Evolutionary conservation across 2,113 vertebrate genomes (phyloP).

Genomic region (Nesoenas mayeri): DNA sequence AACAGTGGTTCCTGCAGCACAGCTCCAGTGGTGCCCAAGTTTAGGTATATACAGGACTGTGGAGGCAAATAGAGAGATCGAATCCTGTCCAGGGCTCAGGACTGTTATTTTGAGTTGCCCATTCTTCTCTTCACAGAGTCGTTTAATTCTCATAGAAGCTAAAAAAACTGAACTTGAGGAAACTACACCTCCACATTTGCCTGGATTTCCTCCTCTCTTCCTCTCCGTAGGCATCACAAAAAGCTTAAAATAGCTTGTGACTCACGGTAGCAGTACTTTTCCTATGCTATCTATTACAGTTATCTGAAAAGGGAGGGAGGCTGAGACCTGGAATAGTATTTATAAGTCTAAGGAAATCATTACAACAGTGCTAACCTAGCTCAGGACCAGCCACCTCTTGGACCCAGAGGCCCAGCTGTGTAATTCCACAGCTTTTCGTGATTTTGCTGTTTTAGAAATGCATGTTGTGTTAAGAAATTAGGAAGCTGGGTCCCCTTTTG

Average conservation of each 20-base stretch:
- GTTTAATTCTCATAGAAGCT: background rate
- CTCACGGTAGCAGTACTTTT: background rate
- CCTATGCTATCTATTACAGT: background rate
- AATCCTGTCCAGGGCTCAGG: background rate
- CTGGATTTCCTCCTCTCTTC: conserved; percentile 1
- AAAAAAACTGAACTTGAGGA: background rate
- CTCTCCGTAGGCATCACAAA: background rate
- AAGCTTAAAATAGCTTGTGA: conserved; percentile 1
- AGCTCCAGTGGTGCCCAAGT: background rate
- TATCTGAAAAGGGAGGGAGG: background rate
- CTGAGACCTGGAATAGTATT: background rate
- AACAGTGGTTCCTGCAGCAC: background rate
- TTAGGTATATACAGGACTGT: accelerated
- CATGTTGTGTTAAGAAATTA: background rate
- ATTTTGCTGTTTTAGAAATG: conserved; percentile 22
- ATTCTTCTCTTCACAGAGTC: background rate
- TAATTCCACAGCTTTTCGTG: background rate
- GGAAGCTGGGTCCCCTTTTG: background rate
- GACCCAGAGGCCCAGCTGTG: background rate
- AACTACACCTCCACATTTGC: background rate
- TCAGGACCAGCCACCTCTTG: background rate
- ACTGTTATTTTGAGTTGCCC: background rate
- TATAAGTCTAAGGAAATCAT: background rate
- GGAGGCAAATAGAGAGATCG: background rate
- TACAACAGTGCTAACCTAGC: background rate